These are phyloP conservation scores for Panzeria rudis DNA, from an alignment of 2,888 invertebrate species.

Conservation along the genomic window DNA sequence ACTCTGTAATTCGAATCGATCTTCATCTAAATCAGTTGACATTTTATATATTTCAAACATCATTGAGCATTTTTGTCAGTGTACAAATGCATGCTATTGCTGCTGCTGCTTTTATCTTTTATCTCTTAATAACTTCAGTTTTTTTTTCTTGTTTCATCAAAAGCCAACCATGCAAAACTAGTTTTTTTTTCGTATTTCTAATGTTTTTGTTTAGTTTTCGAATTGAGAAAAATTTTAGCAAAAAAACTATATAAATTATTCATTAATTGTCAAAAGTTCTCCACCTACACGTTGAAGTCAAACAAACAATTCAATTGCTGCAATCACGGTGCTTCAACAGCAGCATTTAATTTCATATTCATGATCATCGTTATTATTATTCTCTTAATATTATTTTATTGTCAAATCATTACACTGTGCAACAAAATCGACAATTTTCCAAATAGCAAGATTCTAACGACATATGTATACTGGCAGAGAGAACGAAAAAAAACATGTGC, in stretches of 20 bases:
- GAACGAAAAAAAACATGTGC: too few relatives aligned
- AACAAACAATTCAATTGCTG: conserved; percentile 23
- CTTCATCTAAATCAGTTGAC: too few relatives aligned
- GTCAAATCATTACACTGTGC: conserved; percentile 32
- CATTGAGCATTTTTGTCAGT: conserved; percentile 7
- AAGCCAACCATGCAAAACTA: conserved; percentile 68
- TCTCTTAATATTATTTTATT: conserved; percentile 2
- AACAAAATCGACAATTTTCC: too few relatives aligned
- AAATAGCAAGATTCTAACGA: too few relatives aligned
- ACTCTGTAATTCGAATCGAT: too few relatives aligned
- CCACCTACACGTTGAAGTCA: conserved; percentile 49
- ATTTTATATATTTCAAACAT: too few relatives aligned
- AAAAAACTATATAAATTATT: conserved; percentile 65
- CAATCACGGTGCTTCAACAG: neutral
- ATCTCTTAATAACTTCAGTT: conserved; percentile 40
- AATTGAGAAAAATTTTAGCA: conserved; percentile 7
- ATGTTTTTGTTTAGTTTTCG: conserved; percentile 18
- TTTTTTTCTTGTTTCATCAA: conserved; percentile 35
- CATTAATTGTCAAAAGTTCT: conserved; percentile 66
- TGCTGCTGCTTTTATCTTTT: conserved; percentile 46
- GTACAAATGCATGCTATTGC: conserved; percentile 39
- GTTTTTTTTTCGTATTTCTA: conserved; percentile 32
- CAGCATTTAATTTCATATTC: neutral
- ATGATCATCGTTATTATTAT: conserved; percentile 26
- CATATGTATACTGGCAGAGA: too few relatives aligned